Evolutionary conservation across 2,888 invertebrate genomes (phyloP).

Genomic region (Blomia tropicalis): DNA sequence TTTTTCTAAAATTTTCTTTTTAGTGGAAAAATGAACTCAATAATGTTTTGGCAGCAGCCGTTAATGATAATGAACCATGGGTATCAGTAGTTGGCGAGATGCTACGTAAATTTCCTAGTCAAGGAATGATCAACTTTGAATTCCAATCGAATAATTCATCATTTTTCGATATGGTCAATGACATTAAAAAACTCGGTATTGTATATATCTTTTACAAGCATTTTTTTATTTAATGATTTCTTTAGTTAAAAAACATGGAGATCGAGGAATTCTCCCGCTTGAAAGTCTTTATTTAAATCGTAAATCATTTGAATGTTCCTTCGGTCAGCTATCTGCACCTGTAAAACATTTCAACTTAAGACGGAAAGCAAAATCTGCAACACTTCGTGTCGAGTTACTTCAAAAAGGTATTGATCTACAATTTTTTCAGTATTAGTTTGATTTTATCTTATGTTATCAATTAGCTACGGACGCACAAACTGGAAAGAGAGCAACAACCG

Average conservation of each 20-base stretch:
- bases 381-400: slow-evolving; percentile 67
- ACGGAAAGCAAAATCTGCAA: slow-evolving; percentile 83
- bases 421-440: slow-evolving; percentile 14
- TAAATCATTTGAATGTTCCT: slow-evolving; percentile 70
- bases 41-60: slow-evolving; percentile 80
- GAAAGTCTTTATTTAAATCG: slow-evolving; percentile 93
- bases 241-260: slow-evolving; percentile 54
- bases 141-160: slow-evolving; percentile 77
- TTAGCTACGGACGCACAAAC: slow-evolving; percentile 30
- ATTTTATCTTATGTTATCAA: slow-evolving; percentile 33
- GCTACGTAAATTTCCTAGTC: slow-evolving; percentile 76
- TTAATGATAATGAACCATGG: slow-evolving; percentile 68
- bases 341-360: slow-evolving; percentile 81
- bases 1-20: slow-evolving; percentile 34
- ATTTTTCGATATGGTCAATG: slow-evolving; percentile 72
- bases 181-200: slow-evolving; percentile 55
- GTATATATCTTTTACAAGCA: slow-evolving; percentile 40
- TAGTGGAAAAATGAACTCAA: slow-evolving; percentile 86
- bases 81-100: slow-evolving; percentile 91
- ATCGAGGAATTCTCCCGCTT: slow-evolving; percentile 66
- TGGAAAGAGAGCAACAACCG: slow-evolving; percentile 42
- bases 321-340: slow-evolving; percentile 51
- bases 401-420: slow-evolving; percentile 50
- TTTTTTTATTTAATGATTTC: slow-evolving; percentile 4
- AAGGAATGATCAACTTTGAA: slow-evolving; percentile 73